Evolutionary conservation across 2,113 vertebrate genomes (phyloP), one percentile per base, ranked within the genome.

Genomic region (Cranoglanis bouderius): DNA sequence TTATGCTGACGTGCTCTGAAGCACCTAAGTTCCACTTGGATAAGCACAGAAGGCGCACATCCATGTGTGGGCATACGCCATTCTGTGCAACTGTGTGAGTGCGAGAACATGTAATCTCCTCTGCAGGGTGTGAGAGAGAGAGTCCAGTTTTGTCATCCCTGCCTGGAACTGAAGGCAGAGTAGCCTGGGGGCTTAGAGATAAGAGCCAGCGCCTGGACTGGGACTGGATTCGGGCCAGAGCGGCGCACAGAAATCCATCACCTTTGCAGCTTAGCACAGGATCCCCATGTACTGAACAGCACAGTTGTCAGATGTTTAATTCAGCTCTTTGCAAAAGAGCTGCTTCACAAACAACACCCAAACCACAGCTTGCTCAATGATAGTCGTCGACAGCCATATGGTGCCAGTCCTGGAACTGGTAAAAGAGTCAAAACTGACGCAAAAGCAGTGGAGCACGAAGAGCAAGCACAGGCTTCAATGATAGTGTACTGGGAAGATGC

Each of bases 131-230:
- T 89, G 90, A 89, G 88, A 87, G 91, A 92, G 90, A 89, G 90
- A 90, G 93, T 92, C 92, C 92, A 91, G 89, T 92, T 91, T 93
- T 91, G 90, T 92, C 91, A 91, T 91, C 89, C 80, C 89, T 90
- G 89, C 84, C 91, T 93, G 91, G 92, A 93, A 92, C 92, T 93
- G 91, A 90, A 86, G 91, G 90, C 84, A 83, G 90, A 90, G 92
- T 91, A 91, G 93, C 93, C 93, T 93, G 94, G 89, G 89, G 91
- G 93, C 91, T 90, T 53, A 87, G 92, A 94, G 94, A 94, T 94
- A 94, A 94, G 92, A 92, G 94, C 89, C 89, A 84, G 88, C 67
- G 88, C 86, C 82, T n/a, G 88, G 59, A 87, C 65, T 49, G 92
- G 75, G 87, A 89, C 83, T 94, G 93, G 93, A 93, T 82, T 70